phyloP scores from a whole-genome alignment of 30 jellyfish, hydroid and myxozoan species.

The Turritopsis dohrnii region DNA sequence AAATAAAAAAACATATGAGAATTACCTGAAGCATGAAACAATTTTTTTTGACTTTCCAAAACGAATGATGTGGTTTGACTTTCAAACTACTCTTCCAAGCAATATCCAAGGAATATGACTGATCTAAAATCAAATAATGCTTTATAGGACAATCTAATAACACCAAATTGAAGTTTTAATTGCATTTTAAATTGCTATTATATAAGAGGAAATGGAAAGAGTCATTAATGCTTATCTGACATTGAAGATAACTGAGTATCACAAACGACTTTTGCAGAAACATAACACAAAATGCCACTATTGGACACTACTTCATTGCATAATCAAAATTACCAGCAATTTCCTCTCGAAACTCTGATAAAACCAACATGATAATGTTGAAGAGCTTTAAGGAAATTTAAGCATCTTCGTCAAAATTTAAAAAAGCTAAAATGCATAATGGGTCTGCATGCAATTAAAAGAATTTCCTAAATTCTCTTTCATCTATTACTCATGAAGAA shows the following conservation, averaged over 20 bases:
- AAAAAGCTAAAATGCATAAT: neutral
- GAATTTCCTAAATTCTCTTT: neutral
- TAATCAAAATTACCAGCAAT: neutral
- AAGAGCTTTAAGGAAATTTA: neutral
- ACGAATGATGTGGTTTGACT: neutral
- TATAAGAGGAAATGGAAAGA: neutral
- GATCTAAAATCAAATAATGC: neutral
- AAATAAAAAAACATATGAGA: neutral
- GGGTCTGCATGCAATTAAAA: neutral
- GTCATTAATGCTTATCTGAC: neutral
- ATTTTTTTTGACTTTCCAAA: neutral
- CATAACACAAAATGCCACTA: neutral
- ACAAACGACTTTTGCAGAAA: neutral
- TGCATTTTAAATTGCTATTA: neutral
- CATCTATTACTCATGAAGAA: too few relatives aligned
- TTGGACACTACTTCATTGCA: neutral
- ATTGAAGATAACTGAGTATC: neutral
- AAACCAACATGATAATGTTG: neutral
- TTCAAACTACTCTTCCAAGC: neutral
- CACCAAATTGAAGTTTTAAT: neutral
- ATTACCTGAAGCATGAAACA: neutral
- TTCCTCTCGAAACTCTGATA: neutral
- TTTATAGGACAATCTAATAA: neutral
- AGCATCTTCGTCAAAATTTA: neutral
- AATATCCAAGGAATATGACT: neutral